These are phyloP conservation scores for Coryphaenoides rupestris DNA, from an alignment of 2,113 vertebrate species.

Conservation along the genomic window DNA sequence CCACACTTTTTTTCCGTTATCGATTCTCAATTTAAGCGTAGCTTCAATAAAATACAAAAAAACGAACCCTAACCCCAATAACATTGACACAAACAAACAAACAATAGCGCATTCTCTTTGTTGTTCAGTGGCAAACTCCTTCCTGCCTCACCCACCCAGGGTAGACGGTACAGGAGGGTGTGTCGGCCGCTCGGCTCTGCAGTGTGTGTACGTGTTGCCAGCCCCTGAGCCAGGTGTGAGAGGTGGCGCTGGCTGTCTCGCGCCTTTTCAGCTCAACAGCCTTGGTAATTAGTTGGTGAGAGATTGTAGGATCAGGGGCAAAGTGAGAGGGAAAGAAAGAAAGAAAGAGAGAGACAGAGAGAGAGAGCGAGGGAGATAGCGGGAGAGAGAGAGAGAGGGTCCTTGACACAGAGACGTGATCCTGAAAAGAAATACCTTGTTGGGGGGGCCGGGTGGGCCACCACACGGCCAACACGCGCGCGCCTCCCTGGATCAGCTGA, in stretches of 20 bases:
- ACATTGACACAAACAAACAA: no score
- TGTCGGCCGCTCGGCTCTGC: conserved; percentile 22
- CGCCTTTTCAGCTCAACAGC: conserved; percentile 45
- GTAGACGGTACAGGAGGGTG: background rate
- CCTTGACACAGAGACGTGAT: conserved; percentile 45
- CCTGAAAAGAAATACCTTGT: conserved; percentile 47
- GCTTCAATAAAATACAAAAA: no score
- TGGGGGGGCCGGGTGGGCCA: no score
- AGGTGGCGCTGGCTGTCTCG: conserved; percentile 13
- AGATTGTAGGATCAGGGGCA: no score
- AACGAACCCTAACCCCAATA: no score
- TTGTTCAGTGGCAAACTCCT: conserved; percentile 24
- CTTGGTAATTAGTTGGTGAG: conserved; percentile 40
- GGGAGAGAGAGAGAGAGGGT: background rate
- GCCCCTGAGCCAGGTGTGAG: conserved; percentile 28
- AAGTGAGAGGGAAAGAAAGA: no score
- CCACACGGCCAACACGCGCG: no score
- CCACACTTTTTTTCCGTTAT: no score
- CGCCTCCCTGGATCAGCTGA: conserved; percentile 1
- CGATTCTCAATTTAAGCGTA: no score
- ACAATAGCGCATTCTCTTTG: conserved; percentile 18
- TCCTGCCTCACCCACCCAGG: no score
- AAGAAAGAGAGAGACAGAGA: no score
- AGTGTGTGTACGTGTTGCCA: conserved; percentile 23
- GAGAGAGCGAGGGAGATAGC: conserved; percentile 14